Percentiles rank a stretch among this genome's conserved stretches.
phyloP scores from a whole-genome alignment of 2,888 invertebrate species.

The Pelosia muscerda region DNA sequence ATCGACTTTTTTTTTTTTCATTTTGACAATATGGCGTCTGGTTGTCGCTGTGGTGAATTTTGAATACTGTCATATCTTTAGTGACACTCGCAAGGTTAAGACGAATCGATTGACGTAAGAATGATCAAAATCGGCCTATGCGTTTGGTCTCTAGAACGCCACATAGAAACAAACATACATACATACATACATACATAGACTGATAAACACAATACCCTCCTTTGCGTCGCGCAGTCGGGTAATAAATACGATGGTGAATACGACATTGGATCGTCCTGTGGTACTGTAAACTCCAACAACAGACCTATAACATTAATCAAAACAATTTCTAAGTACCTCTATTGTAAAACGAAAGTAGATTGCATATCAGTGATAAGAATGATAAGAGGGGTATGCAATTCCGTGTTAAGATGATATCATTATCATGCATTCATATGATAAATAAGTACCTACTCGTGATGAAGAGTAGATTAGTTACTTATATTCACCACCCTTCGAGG shows the following conservation, averaged over 20 bases:
- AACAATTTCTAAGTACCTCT: background rate
- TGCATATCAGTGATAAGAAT: constrained; percentile 22
- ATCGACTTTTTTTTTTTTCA: too few species aligned
- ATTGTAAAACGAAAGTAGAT: constrained; percentile 14
- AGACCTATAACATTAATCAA: background rate
- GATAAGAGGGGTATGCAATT: constrained; percentile 37
- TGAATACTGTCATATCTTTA: too few species aligned
- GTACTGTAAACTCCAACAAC: background rate
- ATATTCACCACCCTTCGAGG: background rate
- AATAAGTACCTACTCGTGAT: background rate
- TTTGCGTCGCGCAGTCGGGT: too few species aligned
- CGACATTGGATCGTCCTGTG: background rate
- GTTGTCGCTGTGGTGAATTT: too few species aligned
- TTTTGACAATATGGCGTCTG: too few species aligned
- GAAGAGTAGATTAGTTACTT: background rate
- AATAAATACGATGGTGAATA: background rate
- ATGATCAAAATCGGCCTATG: too few species aligned
- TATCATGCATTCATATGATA: background rate
- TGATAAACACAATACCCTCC: too few species aligned
- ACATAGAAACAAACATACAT: too few species aligned
- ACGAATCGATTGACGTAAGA: too few species aligned
- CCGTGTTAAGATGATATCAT: constrained; percentile 10
- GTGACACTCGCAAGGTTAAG: too few species aligned
- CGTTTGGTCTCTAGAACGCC: too few species aligned
- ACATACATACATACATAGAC: too few species aligned